Conservation (phyloP, 2,113 vertebrate species). For the Proteles cristata region DNA sequence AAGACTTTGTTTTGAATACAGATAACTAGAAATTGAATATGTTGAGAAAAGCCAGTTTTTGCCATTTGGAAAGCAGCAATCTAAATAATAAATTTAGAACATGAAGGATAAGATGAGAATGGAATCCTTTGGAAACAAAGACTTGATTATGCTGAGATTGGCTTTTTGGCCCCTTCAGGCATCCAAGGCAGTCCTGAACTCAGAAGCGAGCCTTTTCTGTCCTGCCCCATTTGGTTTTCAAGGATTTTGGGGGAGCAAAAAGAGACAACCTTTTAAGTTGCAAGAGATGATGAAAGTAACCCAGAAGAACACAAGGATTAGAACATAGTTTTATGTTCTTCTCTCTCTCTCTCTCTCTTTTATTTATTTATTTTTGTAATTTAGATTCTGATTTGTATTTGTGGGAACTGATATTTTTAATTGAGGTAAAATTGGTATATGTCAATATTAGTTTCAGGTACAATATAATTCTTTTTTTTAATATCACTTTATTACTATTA, state of each 20-base stretch:
- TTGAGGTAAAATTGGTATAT: background rate
- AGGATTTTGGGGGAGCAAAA: background rate
- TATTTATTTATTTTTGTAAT: background rate
- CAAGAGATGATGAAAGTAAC: background rate
- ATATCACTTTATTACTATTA: too few species aligned
- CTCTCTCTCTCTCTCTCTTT: background rate
- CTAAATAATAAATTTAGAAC: background rate
- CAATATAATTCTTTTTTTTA: background rate
- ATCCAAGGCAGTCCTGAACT: background rate
- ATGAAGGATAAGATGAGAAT: background rate
- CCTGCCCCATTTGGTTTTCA: background rate
- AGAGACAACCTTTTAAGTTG: background rate
- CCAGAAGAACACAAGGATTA: background rate
- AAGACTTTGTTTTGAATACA: constrained; percentile 21
- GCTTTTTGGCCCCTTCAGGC: background rate
- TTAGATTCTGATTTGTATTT: background rate
- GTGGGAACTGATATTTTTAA: background rate
- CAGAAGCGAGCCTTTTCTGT: background rate
- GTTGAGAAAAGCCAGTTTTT: background rate
- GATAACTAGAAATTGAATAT: background rate
- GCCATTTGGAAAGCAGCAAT: background rate
- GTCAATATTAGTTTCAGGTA: background rate
- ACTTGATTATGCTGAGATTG: background rate
- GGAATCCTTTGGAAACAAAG: constrained; percentile 25
- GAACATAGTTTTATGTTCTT: constrained; percentile 22